phyloP scores from a whole-genome alignment of 1,140 invertebrate genomes.

The Drosophila ananassae region DNA sequence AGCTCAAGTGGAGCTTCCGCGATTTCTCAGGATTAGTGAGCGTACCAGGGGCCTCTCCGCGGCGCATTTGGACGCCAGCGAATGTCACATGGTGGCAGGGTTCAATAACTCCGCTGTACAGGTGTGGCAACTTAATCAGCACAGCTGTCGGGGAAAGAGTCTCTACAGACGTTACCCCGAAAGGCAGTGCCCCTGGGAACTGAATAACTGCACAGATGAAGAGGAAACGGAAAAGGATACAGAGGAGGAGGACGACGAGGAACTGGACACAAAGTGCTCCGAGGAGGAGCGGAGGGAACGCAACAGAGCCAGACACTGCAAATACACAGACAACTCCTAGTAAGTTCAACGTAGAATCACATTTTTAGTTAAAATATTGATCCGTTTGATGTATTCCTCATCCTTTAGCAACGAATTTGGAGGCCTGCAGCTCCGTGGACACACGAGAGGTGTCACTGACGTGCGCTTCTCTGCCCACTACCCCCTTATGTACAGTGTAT shows the following conservation, averaged over 20 bases:
- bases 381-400: background rate
- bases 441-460: constrained; percentile 90
- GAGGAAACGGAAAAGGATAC: constrained; percentile 52
- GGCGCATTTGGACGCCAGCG: constrained; percentile 59
- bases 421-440: constrained; percentile 88
- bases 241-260: constrained; percentile 19
- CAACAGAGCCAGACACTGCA: constrained; percentile 41
- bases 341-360: constrained; percentile 30
- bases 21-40: constrained; percentile 69
- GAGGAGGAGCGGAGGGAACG: constrained; percentile 42
- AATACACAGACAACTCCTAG: constrained; percentile 75
- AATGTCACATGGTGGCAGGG: constrained; percentile 79
- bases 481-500: constrained; percentile 89
- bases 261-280: constrained; percentile 21
- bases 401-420: constrained; percentile 83
- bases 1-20: constrained; percentile 59
- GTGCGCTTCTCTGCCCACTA: constrained; percentile 87
- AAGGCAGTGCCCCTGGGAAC: constrained; percentile 70
- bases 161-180: constrained; percentile 61
- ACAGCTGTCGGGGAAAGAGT: constrained; percentile 65
- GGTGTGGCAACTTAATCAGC: constrained; percentile 80
- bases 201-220: constrained; percentile 63
- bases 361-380: background rate
- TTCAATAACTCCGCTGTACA: constrained; percentile 77
- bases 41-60: constrained; percentile 64